Evolutionary conservation across 2,797 vertebrate genomes (phyloP).

Genomic region (Natrix natrix): DNA sequence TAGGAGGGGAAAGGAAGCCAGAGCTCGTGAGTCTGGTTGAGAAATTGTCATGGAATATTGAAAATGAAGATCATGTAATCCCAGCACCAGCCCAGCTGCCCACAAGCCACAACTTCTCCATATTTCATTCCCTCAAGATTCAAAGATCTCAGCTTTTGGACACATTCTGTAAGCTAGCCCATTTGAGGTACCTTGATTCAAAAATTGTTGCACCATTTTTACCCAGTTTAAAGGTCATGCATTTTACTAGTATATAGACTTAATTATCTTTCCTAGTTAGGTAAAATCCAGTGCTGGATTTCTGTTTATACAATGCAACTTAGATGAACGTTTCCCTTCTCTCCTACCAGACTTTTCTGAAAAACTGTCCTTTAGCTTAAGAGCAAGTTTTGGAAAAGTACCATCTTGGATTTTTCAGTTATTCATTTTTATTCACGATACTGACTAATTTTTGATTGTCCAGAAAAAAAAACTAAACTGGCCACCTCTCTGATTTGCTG

Average conservation of each 20-base stretch:
- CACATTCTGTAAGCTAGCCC: too few relatives aligned
- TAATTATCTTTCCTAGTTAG: not conserved
- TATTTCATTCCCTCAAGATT: not conserved
- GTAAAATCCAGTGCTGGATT: not conserved
- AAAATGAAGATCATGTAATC: too few relatives aligned
- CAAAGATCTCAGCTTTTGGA: not conserved
- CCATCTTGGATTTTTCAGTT: not conserved
- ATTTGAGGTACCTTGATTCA: not conserved
- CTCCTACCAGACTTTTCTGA: not conserved
- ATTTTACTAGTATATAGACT: not conserved
- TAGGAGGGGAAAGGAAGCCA: not conserved
- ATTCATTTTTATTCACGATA: not conserved
- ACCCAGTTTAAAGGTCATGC: not conserved
- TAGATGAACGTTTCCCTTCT: not conserved
- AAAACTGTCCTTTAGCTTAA: not conserved
- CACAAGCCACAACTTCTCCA: not conserved
- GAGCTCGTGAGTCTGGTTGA: not conserved
- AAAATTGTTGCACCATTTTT: too few relatives aligned
- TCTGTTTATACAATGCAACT: not conserved
- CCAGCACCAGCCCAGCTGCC: not conserved
- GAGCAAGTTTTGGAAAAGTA: not conserved
- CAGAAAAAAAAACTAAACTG: not conserved
- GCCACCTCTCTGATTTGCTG: not conserved
- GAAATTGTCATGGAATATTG: too few relatives aligned
- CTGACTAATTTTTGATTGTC: slow-evolving; percentile 1